These are phyloP conservation scores for Fragum fragum DNA, from an alignment of 2,888 invertebrate species.

Conservation along the genomic window DNA sequence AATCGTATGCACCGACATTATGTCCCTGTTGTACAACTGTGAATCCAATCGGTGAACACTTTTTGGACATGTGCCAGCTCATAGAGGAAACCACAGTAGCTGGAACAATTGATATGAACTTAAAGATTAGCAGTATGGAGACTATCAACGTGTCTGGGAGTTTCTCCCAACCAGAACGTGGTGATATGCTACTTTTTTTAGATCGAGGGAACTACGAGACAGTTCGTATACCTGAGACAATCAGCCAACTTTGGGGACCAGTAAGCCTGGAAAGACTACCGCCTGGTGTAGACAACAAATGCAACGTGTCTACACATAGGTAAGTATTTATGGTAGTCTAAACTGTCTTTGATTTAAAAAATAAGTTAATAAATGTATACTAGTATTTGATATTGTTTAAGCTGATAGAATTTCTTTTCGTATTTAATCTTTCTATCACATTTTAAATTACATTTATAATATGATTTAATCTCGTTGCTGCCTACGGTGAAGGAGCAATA, in stretches of 20 bases:
- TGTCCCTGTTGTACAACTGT: conserved; percentile 38
- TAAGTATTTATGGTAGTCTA: no score
- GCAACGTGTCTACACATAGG: conserved; percentile 61
- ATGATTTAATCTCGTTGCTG: no score
- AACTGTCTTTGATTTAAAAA: no score
- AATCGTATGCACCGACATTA: conserved; percentile 26
- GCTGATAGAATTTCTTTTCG: no score
- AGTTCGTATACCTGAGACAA: conserved; percentile 49
- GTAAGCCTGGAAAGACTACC: conserved; percentile 55
- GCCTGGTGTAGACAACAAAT: conserved; percentile 50
- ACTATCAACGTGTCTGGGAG: conserved; percentile 37
- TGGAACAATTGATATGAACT: neutral
- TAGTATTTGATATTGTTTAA: no score
- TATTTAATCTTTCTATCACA: no score
- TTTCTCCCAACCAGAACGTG: conserved; percentile 37
- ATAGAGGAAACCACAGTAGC: conserved; percentile 15
- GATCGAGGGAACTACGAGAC: conserved; percentile 45
- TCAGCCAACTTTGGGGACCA: conserved; percentile 58
- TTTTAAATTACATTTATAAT: no score
- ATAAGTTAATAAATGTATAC: no score
- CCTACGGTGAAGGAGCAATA: no score
- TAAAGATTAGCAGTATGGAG: neutral
- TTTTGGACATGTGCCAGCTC: conserved; percentile 38
- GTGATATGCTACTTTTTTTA: conserved; percentile 38
- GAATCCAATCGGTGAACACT: conserved; percentile 27